A percentile compares a stretch with the other conserved stretches of the same genome.
Evolutionary conservation across 2,888 invertebrate species (phyloP).

Genomic region (Ditula angustiorana): DNA sequence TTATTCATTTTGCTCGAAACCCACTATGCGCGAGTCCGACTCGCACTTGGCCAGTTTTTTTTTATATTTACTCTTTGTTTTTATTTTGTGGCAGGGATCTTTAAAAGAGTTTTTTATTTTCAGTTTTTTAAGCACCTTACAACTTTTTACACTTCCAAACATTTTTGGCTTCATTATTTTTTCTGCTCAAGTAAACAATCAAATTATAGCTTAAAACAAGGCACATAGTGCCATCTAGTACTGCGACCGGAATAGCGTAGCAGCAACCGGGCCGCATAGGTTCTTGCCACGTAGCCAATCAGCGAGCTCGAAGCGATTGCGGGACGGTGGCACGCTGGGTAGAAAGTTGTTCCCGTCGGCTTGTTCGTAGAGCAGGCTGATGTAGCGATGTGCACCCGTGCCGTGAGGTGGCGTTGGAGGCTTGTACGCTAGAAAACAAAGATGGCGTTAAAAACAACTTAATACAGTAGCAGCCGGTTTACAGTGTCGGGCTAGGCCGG

Average conservation of each 20-base stretch:
- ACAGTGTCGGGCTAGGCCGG: no score
- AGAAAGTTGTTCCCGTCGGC: conserved; percentile 76
- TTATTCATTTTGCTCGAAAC: no score
- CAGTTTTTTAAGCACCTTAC: no score
- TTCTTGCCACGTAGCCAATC: conserved; percentile 76
- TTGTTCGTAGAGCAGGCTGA: conserved; percentile 75
- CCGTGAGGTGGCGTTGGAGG: conserved; percentile 79
- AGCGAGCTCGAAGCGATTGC: conserved; percentile 66
- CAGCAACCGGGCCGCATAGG: conserved; percentile 76
- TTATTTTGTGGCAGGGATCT: no score
- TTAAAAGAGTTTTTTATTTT: no score
- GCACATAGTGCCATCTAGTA: conserved; percentile 68
- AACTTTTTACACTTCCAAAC: not conserved
- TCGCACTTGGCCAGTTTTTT: no score
- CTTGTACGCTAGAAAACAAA: conserved; percentile 65
- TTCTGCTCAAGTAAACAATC: not conserved
- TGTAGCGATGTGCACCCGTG: conserved; percentile 76
- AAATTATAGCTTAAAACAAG: not conserved
- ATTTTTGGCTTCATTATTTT: not conserved
- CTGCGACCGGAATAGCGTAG: conserved; percentile 67
- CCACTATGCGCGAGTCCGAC: no score
- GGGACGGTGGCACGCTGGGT: conserved; percentile 66
- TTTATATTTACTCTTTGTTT: no score
- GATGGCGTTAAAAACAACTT: not conserved
- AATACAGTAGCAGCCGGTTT: no score